Evolutionary conservation across 2,888 invertebrate species (phyloP), one percentile per base, ranked within the genome.

Genomic region (Agrotis puta): DNA sequence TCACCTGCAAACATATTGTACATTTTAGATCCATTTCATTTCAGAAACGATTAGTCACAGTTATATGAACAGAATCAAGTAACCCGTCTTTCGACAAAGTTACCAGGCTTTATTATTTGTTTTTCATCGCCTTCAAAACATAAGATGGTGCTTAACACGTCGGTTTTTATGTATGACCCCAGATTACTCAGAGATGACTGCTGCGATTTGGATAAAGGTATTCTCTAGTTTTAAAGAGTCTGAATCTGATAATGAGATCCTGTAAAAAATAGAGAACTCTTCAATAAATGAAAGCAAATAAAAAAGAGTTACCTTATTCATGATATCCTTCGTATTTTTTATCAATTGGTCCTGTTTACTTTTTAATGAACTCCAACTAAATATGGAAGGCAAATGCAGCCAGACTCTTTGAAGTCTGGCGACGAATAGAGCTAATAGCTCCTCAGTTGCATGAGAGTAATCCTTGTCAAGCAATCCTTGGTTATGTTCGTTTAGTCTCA

Each of bases 381-480:
- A 80, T 6, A 47, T 51, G 14, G 0, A 73, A 0, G 70, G 51
- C 1, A 64, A 24, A 50, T 70, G 69, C 2, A 80, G 33, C 64
- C 70, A 80, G 1, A 80, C 0, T 27, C 43, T 76, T 47, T 67
- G 22, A n/a, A 76, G 2, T 47, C 81, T 69, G 20, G 61, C 64
- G 1, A 50, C 0, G 18, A 43, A 67, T 9, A 67, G 7, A 18
- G 43, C 61, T 1, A 80, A 39, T 33, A 76, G n/a, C 0, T 45
- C 47, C 39, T 70, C 53, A 13, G 61, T 77, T 27, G 69, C 70
- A 22, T 20, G 1, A 6, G 27, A 14, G 9, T 80, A 80, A 9
- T 67, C 51, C 43, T 50, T 66, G 11, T 64, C 16, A 0, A 66
- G 14, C 16, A 62, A 20, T n/a, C 2, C 45, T 22, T 64, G 43